Base-by-base conservation (phyloP, 2,888 invertebrate genomes). In the Drosophila neonasuta region DNA sequence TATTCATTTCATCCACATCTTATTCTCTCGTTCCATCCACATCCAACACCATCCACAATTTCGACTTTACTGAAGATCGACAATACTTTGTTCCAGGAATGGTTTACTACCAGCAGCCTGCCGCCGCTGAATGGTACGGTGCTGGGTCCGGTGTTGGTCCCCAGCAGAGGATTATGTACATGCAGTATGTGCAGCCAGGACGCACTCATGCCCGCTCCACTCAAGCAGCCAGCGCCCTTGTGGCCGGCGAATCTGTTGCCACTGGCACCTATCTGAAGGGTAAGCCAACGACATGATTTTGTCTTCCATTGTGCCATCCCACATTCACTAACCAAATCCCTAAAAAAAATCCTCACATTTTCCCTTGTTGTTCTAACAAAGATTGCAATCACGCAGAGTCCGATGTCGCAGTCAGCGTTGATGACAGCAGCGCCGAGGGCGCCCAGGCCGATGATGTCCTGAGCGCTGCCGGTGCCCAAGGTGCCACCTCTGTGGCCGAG, bases 181-280 rank as follows among this genome's bases (percentile, higher is more conserved):
- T 91, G 85, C 90, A 90, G 59, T 89, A 91, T 42, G 89, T 89
- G 41, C 90, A 90, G 64, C 90, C 90, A 20, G 81, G 88, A 49
- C 74, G 79, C 62, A 86, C 87, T 5, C 86, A 87, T 63, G 89
- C 88, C 13, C 89, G 90, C 55, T 89, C 90, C 52, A 85, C 89
- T 29, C 88, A 88, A 69, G 90, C 83, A 11, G 89, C 90, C 55
- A 86, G 89, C 50, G 90, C 90, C n/a, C 86, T 89, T 55, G 91
- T 90, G n/a, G 87, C 90, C 68, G 91, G 90, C 7, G 90, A 90
- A 48, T 84, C 89, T 34, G 88, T 90, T 51, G 89, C 89, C 66
- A 88, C 91, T 59, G 89, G 90, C 75, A 90, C 90, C 58, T 90
- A 88, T 74, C 74, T 91, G 60, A 83, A 89, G 79, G 90, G 91